Conservation (phyloP, 2,797 vertebrate genomes). For the Siniperca scherzeri region DNA sequence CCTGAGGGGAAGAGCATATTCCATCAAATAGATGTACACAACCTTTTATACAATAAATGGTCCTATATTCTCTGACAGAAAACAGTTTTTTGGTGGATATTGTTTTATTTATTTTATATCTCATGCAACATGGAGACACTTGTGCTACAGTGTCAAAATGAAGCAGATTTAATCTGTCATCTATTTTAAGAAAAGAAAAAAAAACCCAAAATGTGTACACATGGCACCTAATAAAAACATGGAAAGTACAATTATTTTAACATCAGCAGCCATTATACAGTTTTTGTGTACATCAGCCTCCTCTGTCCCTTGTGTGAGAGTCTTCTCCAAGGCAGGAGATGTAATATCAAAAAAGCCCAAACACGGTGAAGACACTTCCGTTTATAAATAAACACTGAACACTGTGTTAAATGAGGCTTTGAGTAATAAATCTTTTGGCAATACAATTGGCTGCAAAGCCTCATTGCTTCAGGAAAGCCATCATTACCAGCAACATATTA, state of each 20-base stretch:
- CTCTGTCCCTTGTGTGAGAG: neutral
- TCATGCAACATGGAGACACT: neutral
- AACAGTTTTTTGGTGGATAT: neutral
- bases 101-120: slow-evolving; percentile 1
- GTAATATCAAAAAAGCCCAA: neutral
- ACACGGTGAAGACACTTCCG: neutral
- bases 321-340: neutral
- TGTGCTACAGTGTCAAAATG: neutral
- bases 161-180: neutral
- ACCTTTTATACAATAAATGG: neutral
- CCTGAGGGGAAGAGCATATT: neutral
- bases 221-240: neutral
- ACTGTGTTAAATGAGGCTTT: neutral
- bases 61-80: neutral
- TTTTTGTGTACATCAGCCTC: neutral
- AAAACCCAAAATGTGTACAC: no score
- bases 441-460: neutral
- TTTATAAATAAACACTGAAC: neutral
- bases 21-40: neutral
- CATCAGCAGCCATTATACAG: neutral
- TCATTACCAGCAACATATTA: no score
- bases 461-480: neutral
- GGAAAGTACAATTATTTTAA: neutral
- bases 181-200: neutral
- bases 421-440: neutral